Conservation (phyloP, 1,140 invertebrate genomes). For the Neodiprion pinetum region DNA sequence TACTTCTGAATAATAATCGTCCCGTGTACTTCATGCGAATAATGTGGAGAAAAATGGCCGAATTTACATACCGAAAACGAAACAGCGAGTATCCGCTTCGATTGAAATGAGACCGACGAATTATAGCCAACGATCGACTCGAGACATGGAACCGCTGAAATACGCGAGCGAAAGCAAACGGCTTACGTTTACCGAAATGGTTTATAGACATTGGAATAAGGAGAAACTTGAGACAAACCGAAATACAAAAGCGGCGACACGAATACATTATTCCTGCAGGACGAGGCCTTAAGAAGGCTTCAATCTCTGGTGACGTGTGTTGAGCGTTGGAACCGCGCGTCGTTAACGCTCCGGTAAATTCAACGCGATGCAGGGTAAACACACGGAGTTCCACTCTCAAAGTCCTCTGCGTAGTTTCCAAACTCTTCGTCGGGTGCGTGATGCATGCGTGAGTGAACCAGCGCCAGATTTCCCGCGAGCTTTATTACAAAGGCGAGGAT, state of each 20-base stretch:
- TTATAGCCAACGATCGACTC: too few species aligned
- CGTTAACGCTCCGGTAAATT: background rate
- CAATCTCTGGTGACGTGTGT: background rate
- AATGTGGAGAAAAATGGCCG: too few species aligned
- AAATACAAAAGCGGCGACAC: background rate
- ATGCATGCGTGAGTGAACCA: background rate
- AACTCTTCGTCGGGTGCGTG: background rate
- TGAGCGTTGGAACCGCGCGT: background rate
- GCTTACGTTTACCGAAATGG: too few species aligned
- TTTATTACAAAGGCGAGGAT: background rate
- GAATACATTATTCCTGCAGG: background rate
- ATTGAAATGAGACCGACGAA: too few species aligned
- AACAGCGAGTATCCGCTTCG: too few species aligned
- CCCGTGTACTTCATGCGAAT: too few species aligned
- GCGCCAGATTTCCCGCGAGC: background rate
- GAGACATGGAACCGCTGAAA: too few species aligned
- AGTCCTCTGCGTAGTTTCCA: background rate
- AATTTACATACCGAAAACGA: too few species aligned
- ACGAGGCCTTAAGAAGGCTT: background rate
- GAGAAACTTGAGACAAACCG: background rate
- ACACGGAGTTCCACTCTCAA: background rate
- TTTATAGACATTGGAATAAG: background rate
- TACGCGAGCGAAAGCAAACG: too few species aligned
- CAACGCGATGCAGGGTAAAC: conserved; percentile 3
- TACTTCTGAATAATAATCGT: too few species aligned